Evolutionary conservation across 2,888 invertebrate genomes (phyloP).

Genomic region (Apodemia mormo): DNA sequence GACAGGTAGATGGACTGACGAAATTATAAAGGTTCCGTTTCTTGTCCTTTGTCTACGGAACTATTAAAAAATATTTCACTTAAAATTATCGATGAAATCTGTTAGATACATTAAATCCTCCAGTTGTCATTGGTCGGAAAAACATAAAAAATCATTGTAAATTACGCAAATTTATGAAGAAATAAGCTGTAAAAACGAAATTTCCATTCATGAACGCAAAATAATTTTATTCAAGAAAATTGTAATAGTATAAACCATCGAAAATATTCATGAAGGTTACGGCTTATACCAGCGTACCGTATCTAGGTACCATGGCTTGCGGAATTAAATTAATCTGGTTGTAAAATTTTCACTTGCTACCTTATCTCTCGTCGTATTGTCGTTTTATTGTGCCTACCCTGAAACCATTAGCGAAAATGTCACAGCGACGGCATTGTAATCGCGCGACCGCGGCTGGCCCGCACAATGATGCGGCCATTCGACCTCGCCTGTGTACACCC

Average conservation of each 20-base stretch:
- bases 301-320: conserved; percentile 38
- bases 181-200: background rate
- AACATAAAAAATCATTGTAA: no score
- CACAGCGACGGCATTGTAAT: conserved; percentile 77
- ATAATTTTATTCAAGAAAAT: background rate
- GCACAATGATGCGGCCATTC: conserved; percentile 75
- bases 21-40: no score
- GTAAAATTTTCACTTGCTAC: conserved; percentile 80
- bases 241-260: background rate
- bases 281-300: conserved; percentile 37
- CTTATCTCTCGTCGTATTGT: conserved; percentile 80
- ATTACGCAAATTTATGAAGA: no score
- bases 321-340: conserved; percentile 76
- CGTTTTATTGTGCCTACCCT: conserved; percentile 80
- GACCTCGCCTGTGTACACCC: conserved; percentile 67
- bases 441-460: conserved; percentile 69
- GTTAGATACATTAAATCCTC: no score
- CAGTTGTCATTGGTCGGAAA: no score
- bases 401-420: conserved; percentile 81
- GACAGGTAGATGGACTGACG: no score
- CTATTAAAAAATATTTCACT: no score
- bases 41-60: no score
- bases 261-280: conserved; percentile 9
- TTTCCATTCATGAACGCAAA: background rate
- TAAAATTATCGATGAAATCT: no score